A percentile compares a stretch with the other conserved stretches of the same genome.
Evolutionary conservation across 2,888 invertebrate species (phyloP).

Genomic region (Vannuccia rotundouncinata): DNA sequence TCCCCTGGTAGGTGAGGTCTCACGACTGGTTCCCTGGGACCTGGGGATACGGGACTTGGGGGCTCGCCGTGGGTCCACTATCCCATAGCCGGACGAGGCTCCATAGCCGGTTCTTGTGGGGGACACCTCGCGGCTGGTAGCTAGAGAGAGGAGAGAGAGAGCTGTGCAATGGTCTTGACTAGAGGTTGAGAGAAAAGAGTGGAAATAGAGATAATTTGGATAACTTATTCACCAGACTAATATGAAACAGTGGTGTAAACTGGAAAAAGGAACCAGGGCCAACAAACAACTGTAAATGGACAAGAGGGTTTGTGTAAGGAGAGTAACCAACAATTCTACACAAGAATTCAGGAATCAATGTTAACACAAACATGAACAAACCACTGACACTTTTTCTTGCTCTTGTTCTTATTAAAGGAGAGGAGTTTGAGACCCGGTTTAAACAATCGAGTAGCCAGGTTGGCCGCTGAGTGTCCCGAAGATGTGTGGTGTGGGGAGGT

Average conservation of each 20-base stretch:
- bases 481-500: neutral
- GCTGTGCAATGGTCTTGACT: too few relatives aligned
- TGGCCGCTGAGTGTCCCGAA: neutral
- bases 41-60: slow-evolving; percentile 50
- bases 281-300: neutral
- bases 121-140: slow-evolving; percentile 32
- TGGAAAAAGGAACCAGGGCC: neutral
- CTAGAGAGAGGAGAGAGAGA: neutral
- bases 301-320: too few relatives aligned
- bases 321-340: too few relatives aligned
- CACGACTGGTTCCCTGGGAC: slow-evolving; percentile 57
- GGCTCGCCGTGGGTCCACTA: slow-evolving; percentile 42
- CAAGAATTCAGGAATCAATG: too few relatives aligned
- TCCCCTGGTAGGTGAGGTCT: slow-evolving; percentile 54
- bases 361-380: too few relatives aligned
- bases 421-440: slow-evolving; percentile 1
- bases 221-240: neutral
- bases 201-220: neutral
- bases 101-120: slow-evolving; percentile 27
- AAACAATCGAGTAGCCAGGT: neutral
- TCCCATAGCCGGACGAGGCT: neutral
- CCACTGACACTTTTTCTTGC: too few relatives aligned
- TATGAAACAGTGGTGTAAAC: neutral
- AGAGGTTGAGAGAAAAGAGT: too few relatives aligned
- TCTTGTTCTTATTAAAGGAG: neutral